phyloP scores from a whole-genome alignment of 2,888 invertebrate genomes.

The Actias luna region DNA sequence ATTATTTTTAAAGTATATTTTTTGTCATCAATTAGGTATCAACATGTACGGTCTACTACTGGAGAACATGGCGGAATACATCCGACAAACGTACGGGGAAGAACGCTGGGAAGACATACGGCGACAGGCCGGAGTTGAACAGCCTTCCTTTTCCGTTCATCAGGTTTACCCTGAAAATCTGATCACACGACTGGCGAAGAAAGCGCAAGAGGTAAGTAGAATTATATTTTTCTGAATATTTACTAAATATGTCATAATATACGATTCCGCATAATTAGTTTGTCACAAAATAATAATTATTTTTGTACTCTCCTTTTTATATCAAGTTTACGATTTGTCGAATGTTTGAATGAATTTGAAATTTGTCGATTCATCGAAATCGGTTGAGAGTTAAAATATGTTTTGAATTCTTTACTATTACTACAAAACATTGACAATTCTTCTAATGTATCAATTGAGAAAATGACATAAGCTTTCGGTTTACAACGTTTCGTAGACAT shows the following conservation, averaged over 20 bases:
- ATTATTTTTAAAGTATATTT: neutral
- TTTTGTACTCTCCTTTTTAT: too few relatives aligned
- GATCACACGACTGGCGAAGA: conserved; percentile 91
- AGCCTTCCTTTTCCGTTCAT: conserved; percentile 93
- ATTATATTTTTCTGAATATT: neutral
- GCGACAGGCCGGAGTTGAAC: conserved; percentile 91
- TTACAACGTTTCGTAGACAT: too few relatives aligned
- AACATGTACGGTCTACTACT: conserved; percentile 97
- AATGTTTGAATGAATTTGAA: too few relatives aligned
- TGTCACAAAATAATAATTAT: too few relatives aligned
- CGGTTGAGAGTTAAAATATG: too few relatives aligned
- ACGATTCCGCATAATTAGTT: too few relatives aligned
- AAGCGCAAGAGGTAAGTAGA: conserved; percentile 88
- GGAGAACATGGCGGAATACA: conserved; percentile 96
- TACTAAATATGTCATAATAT: neutral
- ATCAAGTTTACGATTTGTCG: too few relatives aligned
- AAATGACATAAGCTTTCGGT: too few relatives aligned
- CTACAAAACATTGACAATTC: too few relatives aligned
- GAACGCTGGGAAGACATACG: conserved; percentile 96
- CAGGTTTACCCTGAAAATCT: conserved; percentile 96
- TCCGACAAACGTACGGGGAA: conserved; percentile 96
- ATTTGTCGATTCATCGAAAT: too few relatives aligned
- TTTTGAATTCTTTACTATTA: too few relatives aligned
- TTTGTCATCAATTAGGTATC: conserved; percentile 37
- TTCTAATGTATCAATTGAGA: too few relatives aligned